These are phyloP conservation scores for Camponotus pennsylvanicus DNA, from an alignment of 1,140 invertebrate species.

Conservation along the genomic window DNA sequence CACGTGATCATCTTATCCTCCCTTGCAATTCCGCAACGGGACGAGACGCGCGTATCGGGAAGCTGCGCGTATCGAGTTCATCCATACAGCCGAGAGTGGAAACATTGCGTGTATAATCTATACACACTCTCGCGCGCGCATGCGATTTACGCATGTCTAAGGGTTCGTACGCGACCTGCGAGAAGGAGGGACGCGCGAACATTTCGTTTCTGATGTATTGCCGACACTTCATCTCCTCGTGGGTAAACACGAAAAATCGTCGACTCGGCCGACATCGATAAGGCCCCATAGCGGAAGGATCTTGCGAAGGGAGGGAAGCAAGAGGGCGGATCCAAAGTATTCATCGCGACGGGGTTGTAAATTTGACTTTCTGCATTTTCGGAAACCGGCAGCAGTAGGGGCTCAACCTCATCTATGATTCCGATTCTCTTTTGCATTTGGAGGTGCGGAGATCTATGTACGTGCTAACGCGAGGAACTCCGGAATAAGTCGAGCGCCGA, in stretches of 20 bases:
- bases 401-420: conserved; percentile 24
- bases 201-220: conserved; percentile 69
- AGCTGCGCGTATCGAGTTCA: conserved; percentile 32
- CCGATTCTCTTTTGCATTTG: conserved; percentile 41
- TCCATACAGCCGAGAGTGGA: background rate
- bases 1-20: conserved; percentile 40
- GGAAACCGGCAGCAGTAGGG: background rate
- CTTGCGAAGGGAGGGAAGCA: background rate
- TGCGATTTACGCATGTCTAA: background rate
- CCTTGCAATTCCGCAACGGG: conserved; percentile 27
- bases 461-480: conserved; percentile 53
- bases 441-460: conserved; percentile 65
- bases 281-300: conserved; percentile 37
- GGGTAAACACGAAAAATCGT: conserved; percentile 72
- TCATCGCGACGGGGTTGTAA: conserved; percentile 45
- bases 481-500: conserved; percentile 45
- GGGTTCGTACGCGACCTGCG: conserved; percentile 13
- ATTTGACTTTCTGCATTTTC: conserved; percentile 65
- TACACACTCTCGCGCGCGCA: conserved; percentile 22
- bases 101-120: conserved; percentile 48
- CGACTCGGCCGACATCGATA: conserved; percentile 65
- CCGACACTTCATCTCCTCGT: conserved; percentile 72
- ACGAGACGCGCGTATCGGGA: conserved; percentile 38
- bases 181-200: conserved; percentile 13
- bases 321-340: background rate